phyloP scores from a whole-genome alignment of 2,888 invertebrate genomes.

The Spisula solida region DNA sequence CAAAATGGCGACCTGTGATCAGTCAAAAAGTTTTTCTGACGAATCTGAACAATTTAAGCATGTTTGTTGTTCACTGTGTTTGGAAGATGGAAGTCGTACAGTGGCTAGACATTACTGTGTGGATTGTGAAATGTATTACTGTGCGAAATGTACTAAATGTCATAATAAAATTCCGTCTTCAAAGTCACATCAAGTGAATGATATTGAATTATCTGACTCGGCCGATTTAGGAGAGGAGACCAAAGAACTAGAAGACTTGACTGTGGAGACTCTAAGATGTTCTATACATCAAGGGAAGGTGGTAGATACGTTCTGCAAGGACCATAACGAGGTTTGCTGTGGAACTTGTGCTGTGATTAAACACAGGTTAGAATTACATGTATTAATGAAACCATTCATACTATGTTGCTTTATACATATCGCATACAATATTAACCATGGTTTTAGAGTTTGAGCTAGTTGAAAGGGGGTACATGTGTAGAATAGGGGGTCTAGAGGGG shows the following conservation, averaged over 20 bases:
- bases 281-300: background rate
- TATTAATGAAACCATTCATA: too few relatives aligned
- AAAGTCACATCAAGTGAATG: background rate
- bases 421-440: too few relatives aligned
- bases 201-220: background rate
- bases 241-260: background rate
- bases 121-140: background rate
- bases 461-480: too few relatives aligned
- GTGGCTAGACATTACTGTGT: background rate
- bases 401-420: too few relatives aligned
- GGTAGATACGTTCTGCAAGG: slow-evolving; percentile 10
- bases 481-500: too few relatives aligned
- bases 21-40: background rate
- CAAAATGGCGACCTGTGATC: too few relatives aligned
- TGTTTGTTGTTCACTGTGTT: background rate
- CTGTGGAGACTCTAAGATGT: background rate
- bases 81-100: background rate
- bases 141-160: background rate
- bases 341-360: background rate
- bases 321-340: background rate
- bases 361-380: background rate
- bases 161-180: background rate
- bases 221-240: background rate
- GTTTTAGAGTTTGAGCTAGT: too few relatives aligned
- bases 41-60: background rate